Evolutionary conservation across 2,888 invertebrate species (phyloP).

Genomic region (Callyntrura sp.): DNA sequence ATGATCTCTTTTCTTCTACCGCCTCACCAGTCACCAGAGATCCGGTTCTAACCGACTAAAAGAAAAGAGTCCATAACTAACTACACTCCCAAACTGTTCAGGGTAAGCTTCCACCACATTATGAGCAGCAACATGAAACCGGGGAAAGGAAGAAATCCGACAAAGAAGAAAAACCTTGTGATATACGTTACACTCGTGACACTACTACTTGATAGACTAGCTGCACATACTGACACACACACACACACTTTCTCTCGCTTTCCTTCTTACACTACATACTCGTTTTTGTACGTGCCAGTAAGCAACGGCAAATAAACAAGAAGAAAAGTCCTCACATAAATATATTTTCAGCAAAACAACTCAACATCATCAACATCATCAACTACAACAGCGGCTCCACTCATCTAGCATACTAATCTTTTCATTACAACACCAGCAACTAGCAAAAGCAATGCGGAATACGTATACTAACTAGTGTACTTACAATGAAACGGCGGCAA

Average conservation of each 20-base stretch:
- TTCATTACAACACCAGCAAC: not conserved
- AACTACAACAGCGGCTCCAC: slow-evolving; percentile 14
- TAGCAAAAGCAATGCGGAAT: too few species aligned
- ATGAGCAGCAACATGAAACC: not conserved
- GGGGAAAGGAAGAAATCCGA: slow-evolving; percentile 10
- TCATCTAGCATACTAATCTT: slow-evolving; percentile 54
- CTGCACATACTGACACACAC: not conserved
- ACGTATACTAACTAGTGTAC: slow-evolving; percentile 1
- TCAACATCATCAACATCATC: slow-evolving; percentile 30
- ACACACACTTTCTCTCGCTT: too few species aligned
- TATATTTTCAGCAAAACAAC: slow-evolving; percentile 7
- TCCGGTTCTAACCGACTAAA: slow-evolving; percentile 68
- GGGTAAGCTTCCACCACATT: not conserved
- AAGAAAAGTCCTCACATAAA: not conserved
- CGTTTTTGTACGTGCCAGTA: slow-evolving; percentile 27
- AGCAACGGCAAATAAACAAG: slow-evolving; percentile 22
- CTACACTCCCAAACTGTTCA: not conserved
- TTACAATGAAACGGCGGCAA: not conserved
- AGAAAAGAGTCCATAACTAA: not conserved
- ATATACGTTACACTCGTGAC: not conserved
- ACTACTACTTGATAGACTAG: slow-evolving; percentile 4
- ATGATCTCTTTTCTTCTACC: slow-evolving; percentile 69
- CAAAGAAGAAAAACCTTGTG: not conserved
- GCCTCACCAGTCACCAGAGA: slow-evolving; percentile 63
- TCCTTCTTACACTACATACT: not conserved